These are phyloP conservation scores for Hypomecis atomaria DNA, from an alignment of 2,888 invertebrate genomes.

Conservation along the genomic window DNA sequence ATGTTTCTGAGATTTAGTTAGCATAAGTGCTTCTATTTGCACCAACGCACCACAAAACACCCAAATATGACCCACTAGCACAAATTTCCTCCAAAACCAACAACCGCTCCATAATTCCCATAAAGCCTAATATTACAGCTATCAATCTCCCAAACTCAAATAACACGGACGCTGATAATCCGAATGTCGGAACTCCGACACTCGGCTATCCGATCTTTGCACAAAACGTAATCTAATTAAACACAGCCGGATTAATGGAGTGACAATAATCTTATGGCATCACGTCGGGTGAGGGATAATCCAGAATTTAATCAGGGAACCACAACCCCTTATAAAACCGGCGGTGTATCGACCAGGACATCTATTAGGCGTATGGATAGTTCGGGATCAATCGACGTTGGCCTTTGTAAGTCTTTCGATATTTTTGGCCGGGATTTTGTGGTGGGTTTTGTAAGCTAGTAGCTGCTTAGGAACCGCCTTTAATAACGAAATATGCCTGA, in stretches of 20 bases:
- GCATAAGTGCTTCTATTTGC: too few relatives aligned
- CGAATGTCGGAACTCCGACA: constrained; percentile 39
- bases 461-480: too few relatives aligned
- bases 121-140: constrained; percentile 30
- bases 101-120: constrained; percentile 16
- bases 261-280: constrained; percentile 80
- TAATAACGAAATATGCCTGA: too few relatives aligned
- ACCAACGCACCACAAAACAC: background rate
- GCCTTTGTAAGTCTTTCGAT: constrained; percentile 10
- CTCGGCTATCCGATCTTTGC: constrained; percentile 32
- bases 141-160: constrained; percentile 43
- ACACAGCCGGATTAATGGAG: constrained; percentile 77
- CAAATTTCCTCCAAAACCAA: constrained; percentile 6
- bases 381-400: constrained; percentile 15
- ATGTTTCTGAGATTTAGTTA: too few relatives aligned
- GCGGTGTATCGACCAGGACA: constrained; percentile 37
- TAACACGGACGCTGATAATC: constrained; percentile 42
- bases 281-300: constrained; percentile 70
- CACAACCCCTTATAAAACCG: constrained; percentile 60
- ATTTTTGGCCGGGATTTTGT: constrained; percentile 1
- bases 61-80: constrained; percentile 7
- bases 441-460: constrained; percentile 9
- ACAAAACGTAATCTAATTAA: constrained; percentile 70
- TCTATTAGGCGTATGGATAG: constrained; percentile 22
- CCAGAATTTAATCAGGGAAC: constrained; percentile 78